Evolutionary conservation across 2,113 vertebrate genomes (phyloP), one percentile per base, ranked within the genome.

Genomic region (Silurus meridionalis): DNA sequence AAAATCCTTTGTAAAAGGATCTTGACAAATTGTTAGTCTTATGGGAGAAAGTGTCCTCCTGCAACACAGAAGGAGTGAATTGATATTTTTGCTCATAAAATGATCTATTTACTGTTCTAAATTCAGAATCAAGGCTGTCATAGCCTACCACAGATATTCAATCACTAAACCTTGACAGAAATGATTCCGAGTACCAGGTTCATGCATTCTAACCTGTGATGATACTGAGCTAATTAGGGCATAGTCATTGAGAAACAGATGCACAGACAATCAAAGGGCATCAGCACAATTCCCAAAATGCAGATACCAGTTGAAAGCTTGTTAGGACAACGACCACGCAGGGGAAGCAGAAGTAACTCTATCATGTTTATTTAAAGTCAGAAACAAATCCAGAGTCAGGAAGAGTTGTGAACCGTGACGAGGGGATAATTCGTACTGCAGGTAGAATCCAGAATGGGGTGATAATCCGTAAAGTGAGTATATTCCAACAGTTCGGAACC

Each of bases 81-180:
- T 89, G 88, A 92, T 90, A 87, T 88, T 91, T 91, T 91, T 91
- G 85, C 81, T 52, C 80, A 87, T 90, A 85, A 71, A 89, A 91
- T 89, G 89, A 91, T 89, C 86, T 90, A 87, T 88, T 63, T 63
- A 85, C 52, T 19, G 85, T 89, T 90, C 87, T 85, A 87, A 92
- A 86, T 79, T 69, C 50, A 88, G 84, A 89, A 82, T 66, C 67
- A 82, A 72, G 23, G 28, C 55, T 82, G 78, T 72, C 72, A 86
- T 52, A 74, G 48, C 82, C 15, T 23, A 58, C 72, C 55, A 83
- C 28, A 83, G 79, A 63, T 84, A 48, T 64, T 86, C 67, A 80
- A 15, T 21, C 37, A 55, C 23, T 58, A 67, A 67, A 82, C 61
- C 74, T 82, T 84, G 69, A 78, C 4, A 84, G 28, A 78, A 86